phyloP scores from a whole-genome alignment of 2,888 invertebrate species.

The Cactoblastis cactorum region DNA sequence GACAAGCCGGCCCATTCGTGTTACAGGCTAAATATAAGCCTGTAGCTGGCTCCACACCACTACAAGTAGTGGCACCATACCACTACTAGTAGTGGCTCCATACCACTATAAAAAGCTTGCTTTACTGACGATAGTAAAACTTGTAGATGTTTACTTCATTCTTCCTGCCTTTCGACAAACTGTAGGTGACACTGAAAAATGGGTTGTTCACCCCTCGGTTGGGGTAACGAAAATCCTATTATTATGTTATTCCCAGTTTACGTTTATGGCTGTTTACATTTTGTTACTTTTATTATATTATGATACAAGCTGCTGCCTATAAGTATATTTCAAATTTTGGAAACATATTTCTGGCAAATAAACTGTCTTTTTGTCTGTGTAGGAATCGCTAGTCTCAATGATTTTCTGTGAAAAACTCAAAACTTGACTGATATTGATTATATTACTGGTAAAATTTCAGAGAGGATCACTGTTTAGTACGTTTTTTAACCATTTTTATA shows the following conservation, averaged over 20 bases:
- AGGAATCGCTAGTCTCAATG: too few species aligned
- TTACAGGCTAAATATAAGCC: too few species aligned
- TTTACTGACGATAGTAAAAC: constrained; percentile 30
- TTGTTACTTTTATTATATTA: constrained; percentile 1
- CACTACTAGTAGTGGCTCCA: too few species aligned
- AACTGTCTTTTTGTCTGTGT: not conserved
- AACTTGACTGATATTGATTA: too few species aligned
- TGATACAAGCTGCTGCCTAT: not conserved
- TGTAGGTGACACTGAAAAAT: constrained; percentile 43
- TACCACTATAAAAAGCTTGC: too few species aligned
- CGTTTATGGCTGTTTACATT: constrained; percentile 8
- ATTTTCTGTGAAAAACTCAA: too few species aligned
- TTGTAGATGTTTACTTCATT: constrained; percentile 31
- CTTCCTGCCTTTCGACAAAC: constrained; percentile 27
- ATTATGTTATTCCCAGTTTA: constrained; percentile 9
- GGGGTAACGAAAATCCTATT: constrained; percentile 15
- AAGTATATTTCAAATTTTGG: not conserved
- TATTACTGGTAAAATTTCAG: too few species aligned
- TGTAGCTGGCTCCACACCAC: too few species aligned
- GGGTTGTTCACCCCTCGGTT: constrained; percentile 25
- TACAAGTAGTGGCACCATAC: too few species aligned
- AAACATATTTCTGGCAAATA: not conserved
- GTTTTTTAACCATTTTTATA: too few species aligned
- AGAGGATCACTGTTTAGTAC: too few species aligned
- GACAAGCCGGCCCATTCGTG: too few species aligned